Evolutionary conservation across 2,888 invertebrate species (phyloP), one percentile per base, ranked within the genome.

Genomic region (Trachelus stipa): DNA sequence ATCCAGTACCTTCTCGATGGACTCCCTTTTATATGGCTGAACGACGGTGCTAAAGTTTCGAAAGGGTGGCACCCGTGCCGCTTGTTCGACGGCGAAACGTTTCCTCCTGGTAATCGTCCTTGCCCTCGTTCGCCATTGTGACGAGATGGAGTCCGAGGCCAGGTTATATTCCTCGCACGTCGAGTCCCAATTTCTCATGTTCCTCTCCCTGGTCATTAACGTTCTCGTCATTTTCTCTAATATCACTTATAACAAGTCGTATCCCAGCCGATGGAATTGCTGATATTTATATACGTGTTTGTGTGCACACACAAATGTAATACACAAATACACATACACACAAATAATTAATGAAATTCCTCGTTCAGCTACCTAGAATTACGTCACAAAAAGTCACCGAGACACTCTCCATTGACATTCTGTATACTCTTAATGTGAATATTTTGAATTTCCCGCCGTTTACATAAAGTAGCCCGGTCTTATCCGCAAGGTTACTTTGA

Each of bases 71-170:
- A 1, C 6, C 23, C 6, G 6, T 23, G 56, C 23, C 23, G 15
- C 56, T 23, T 23, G 23, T 56, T 23, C 9, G 56, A 56, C 56
- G 23, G 56, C 56, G 56, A 56, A 23, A 56, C 23, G 4, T 9
- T 23, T 56, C 56, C 56, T 56, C 9, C 68, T 76, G 80, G 77
- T 83, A 79, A 81, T 83, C 80, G 84, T 82, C 81, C 83, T 83
- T 81, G 81, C 81, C 81, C 83, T 81, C 80, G 81, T 81, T 82
- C 75, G 68, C 23, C 79, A 74, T 77, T 78, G 79, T 80, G 73
- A 40, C 76, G 74, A 56, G 40, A 69, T 37, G 73, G 68, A 77
- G 74, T 75, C 69, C 77, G 77, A 74, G 73, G 40, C 68, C 69
- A 56, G 76, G 76, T 82, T 78, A 73, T 76, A 74, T 76, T 75